Conservation (phyloP, 2,888 invertebrate species). For the Drosophila falleni region DNA sequence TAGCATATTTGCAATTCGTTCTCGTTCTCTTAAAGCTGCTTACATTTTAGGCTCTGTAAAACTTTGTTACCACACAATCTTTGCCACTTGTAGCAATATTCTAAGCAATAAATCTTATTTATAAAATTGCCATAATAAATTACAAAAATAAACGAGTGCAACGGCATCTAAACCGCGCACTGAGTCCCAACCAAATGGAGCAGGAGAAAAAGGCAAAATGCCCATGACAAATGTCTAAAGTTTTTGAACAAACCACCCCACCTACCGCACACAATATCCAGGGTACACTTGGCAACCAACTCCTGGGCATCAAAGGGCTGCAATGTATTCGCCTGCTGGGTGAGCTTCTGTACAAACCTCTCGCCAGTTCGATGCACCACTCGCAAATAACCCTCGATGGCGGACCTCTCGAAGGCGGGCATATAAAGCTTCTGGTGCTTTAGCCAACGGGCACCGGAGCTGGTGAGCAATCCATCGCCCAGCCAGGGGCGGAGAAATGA, state of each 20-base stretch:
- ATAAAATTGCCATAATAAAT: conserved; percentile 70
- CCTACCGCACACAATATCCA: conserved; percentile 85
- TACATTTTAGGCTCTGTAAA: conserved; percentile 19
- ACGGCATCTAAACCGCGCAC: conserved; percentile 25
- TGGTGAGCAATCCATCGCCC: conserved; percentile 86
- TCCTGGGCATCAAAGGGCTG: conserved; percentile 86
- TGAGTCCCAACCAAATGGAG: conserved; percentile 20
- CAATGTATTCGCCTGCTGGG: conserved; percentile 38
- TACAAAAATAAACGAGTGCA: conserved; percentile 58
- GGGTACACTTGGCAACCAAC: conserved; percentile 85
- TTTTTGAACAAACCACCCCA: conserved; percentile 37
- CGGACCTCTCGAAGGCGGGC: conserved; percentile 85
- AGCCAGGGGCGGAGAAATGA: conserved; percentile 85
- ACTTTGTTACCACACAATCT: conserved; percentile 53
- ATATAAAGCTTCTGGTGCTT: conserved; percentile 86
- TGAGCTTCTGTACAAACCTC: conserved; percentile 84
- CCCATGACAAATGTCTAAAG: conserved; percentile 68
- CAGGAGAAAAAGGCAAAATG: conserved; percentile 23
- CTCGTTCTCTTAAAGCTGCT: background rate
- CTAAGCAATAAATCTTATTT: conserved; percentile 60
- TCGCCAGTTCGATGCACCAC: conserved; percentile 86
- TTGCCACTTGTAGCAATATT: conserved; percentile 62
- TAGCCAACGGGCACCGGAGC: conserved; percentile 86
- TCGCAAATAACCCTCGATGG: conserved; percentile 79
- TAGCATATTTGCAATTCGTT: conserved; percentile 5